A percentile compares a stretch with the other conserved stretches of the same genome.
These are phyloP conservation scores for Tetramorium alpestre DNA, from an alignment of 1,140 invertebrate species.

Conservation along the genomic window DNA sequence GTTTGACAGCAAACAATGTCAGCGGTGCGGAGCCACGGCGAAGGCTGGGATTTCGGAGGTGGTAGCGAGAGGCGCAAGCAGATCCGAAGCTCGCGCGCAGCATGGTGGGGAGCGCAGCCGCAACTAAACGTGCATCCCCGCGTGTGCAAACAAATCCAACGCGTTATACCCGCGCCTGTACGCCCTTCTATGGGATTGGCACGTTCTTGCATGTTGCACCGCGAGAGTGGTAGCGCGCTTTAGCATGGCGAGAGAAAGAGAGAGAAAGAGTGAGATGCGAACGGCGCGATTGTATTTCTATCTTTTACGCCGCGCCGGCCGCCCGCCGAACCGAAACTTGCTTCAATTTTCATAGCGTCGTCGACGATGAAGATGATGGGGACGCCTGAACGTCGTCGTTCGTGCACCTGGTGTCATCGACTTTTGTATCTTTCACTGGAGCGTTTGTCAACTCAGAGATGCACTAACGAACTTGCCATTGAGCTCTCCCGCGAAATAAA, in stretches of 20 bases:
- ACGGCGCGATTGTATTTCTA: not conserved
- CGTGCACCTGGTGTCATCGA: conserved; percentile 31
- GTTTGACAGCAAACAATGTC: conserved; percentile 84
- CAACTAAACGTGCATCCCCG: conserved; percentile 71
- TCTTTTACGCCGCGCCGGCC: not conserved
- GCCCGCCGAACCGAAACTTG: not conserved
- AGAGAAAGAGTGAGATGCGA: not conserved
- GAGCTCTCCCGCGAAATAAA: not conserved
- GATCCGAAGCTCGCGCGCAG: not conserved
- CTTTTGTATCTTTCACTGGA: not conserved
- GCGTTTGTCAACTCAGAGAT: conserved; percentile 9
- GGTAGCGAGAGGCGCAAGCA: conserved; percentile 24
- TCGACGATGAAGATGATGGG: conserved; percentile 14
- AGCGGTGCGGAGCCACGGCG: conserved; percentile 68
- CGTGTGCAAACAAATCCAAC: conserved; percentile 79
- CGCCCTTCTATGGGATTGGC: conserved; percentile 58
- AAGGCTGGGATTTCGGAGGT: conserved; percentile 68
- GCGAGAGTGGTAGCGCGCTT: not conserved
- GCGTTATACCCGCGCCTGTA: conserved; percentile 61
- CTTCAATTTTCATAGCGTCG: not conserved
- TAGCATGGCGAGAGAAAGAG: not conserved
- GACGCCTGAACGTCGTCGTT: not conserved
- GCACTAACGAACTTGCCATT: conserved; percentile 6
- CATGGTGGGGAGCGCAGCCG: conserved; percentile 80
- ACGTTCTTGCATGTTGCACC: conserved; percentile 32